phyloP scores from a whole-genome alignment of 2,113 vertebrate genomes.

The Vanacampus margaritifer region DNA sequence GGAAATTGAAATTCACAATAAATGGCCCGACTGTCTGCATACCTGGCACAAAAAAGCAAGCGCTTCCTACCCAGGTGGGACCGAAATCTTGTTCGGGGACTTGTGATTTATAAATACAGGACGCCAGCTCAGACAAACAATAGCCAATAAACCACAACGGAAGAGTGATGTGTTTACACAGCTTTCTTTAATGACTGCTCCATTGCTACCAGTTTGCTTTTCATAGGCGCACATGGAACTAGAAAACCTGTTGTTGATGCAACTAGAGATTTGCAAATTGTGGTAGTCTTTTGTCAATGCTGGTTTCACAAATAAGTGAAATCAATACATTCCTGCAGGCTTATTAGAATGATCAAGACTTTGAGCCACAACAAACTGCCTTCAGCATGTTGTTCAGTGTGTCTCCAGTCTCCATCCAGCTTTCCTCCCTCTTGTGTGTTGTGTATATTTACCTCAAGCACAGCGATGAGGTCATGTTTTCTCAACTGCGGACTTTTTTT shows the following conservation, averaged over 20 bases:
- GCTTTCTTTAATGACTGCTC: conserved; percentile 60
- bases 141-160: conserved; percentile 70
- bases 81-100: conserved; percentile 68
- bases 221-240: conserved; percentile 39
- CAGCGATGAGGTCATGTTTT: background rate
- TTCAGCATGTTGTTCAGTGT: conserved; percentile 35
- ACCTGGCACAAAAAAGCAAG: conserved; percentile 50
- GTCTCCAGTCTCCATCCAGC: conserved; percentile 40
- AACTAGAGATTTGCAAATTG: conserved; percentile 33
- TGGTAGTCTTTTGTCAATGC: conserved; percentile 28
- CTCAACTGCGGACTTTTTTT: background rate
- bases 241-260: conserved; percentile 33
- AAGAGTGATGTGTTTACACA: conserved; percentile 62
- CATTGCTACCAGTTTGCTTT: conserved; percentile 44
- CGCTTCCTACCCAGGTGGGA: conserved; percentile 71
- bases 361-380: conserved; percentile 45
- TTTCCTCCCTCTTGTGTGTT: conserved; percentile 20
- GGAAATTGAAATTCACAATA: conserved; percentile 63
- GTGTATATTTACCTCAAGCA: background rate
- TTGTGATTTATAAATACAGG: conserved; percentile 69
- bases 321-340: conserved; percentile 62
- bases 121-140: conserved; percentile 66
- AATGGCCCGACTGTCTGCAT: conserved; percentile 47
- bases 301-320: conserved; percentile 45
- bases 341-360: conserved; percentile 63